phyloP scores from a whole-genome alignment of 2,797 vertebrate species.

The Melanogrammus aeglefinus region DNA sequence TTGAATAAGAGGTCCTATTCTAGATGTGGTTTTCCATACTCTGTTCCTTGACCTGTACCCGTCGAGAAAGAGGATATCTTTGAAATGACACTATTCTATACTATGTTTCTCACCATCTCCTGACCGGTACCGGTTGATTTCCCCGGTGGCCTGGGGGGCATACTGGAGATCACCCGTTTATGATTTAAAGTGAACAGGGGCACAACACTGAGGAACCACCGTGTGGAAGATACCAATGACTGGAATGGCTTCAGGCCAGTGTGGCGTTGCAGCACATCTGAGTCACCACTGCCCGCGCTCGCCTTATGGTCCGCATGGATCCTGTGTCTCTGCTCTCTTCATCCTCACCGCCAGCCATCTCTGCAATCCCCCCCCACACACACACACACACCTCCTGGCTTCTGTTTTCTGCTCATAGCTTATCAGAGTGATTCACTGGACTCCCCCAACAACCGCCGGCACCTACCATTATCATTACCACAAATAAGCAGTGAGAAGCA shows the following conservation, averaged over 20 bases:
- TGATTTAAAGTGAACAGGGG: conserved; percentile 12
- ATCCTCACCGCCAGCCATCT: not conserved
- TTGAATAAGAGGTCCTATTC: not conserved
- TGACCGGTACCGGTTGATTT: not conserved
- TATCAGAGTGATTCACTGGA: conserved; percentile 11
- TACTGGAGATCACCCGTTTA: not conserved
- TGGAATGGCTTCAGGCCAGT: conserved; percentile 16
- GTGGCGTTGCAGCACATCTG: conserved; percentile 25
- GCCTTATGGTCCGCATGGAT: conserved; percentile 4
- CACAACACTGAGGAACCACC: not conserved
- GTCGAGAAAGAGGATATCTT: not conserved
- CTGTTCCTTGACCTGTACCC: not conserved
- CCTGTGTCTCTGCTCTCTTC: not conserved
- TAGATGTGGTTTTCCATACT: not conserved
- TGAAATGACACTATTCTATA: not conserved
- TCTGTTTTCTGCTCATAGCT: conserved; percentile 4
- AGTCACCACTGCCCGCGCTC: conserved; percentile 15
- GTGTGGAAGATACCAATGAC: conserved; percentile 15
- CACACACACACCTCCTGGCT: conserved; percentile 6
- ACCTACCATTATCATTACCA: not conserved
- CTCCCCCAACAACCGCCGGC: not conserved
- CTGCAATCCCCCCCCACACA: conserved; percentile 2
- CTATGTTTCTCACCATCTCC: not conserved
- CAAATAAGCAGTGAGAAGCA: not conserved
- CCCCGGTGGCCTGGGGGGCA: not conserved